A percentile compares a stretch with the other conserved stretches of the same genome.
These are phyloP conservation scores for Ormyrus nitidulus DNA, from an alignment of 2,888 invertebrate genomes.

Conservation along the genomic window DNA sequence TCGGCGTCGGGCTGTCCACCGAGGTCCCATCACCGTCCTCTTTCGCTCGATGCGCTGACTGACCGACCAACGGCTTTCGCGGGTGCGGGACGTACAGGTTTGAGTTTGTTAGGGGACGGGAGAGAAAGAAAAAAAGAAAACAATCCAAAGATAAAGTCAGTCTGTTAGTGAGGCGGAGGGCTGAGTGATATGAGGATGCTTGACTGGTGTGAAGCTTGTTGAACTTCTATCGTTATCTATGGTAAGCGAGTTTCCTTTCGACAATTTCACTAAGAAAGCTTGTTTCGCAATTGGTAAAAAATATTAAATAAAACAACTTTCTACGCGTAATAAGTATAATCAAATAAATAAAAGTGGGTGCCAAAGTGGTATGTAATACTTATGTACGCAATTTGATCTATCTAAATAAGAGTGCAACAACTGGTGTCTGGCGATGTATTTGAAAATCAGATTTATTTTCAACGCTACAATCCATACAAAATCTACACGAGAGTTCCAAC, in stretches of 20 bases:
- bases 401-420: constrained; percentile 17
- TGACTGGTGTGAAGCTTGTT: background rate
- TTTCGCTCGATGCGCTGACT: background rate
- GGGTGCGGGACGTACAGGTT: too few species aligned
- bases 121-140: background rate
- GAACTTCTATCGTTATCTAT: too few species aligned
- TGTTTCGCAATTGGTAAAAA: background rate
- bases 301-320: background rate
- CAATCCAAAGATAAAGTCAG: background rate
- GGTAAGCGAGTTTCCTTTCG: too few species aligned
- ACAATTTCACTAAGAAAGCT: background rate
- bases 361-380: too few species aligned
- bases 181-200: background rate
- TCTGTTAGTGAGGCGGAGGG: background rate
- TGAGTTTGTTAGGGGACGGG: background rate
- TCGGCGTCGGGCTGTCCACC: constrained; percentile 66
- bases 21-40: constrained; percentile 62
- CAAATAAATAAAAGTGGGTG: too few species aligned
- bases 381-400: too few species aligned
- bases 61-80: too few species aligned
- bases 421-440: constrained; percentile 58
- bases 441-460: constrained; percentile 69
- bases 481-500: constrained; percentile 66
- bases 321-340: too few species aligned
- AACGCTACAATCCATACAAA: constrained; percentile 69